Conservation (phyloP, 1,140 invertebrate genomes). For the Dendrolimus kikuchii region DNA sequence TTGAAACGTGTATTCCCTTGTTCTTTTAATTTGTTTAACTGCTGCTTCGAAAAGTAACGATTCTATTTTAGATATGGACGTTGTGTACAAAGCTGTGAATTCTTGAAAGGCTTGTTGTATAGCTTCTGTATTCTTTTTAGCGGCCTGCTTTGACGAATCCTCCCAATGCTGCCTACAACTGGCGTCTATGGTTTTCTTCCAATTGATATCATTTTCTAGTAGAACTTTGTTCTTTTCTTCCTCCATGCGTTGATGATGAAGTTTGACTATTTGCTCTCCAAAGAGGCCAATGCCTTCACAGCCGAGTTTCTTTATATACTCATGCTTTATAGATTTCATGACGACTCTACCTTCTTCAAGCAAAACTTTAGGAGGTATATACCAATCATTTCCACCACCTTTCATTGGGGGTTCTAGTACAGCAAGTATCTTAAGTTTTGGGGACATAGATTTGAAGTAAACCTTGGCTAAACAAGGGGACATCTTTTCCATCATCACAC, state of each 20-base stretch:
- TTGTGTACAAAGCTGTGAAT: slow-evolving; percentile 37
- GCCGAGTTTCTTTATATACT: slow-evolving; percentile 34
- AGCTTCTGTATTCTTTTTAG: slow-evolving; percentile 33
- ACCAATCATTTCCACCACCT: slow-evolving; percentile 54
- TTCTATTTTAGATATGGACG: slow-evolving; percentile 44
- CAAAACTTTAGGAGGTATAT: slow-evolving; percentile 38
- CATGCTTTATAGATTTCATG: slow-evolving; percentile 38
- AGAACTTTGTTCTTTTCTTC: slow-evolving; percentile 32
- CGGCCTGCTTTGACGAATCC: slow-evolving; percentile 24
- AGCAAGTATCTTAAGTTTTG: slow-evolving; percentile 44
- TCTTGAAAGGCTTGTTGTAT: slow-evolving; percentile 43
- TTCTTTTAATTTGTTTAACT: slow-evolving; percentile 31
- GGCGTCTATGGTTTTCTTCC: slow-evolving; percentile 31
- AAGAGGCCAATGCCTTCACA: slow-evolving; percentile 36
- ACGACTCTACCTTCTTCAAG: slow-evolving; percentile 37
- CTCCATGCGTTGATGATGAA: slow-evolving; percentile 31
- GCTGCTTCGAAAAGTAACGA: slow-evolving; percentile 33
- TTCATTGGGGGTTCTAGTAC: slow-evolving; percentile 50
- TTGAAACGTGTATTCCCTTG: slow-evolving; percentile 25
- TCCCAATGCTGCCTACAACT: slow-evolving; percentile 27
- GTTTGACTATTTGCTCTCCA: slow-evolving; percentile 28
- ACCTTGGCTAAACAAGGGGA: slow-evolving; percentile 36
- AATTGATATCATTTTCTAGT: slow-evolving; percentile 32
- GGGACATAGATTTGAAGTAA: slow-evolving; percentile 54
- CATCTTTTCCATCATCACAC: slow-evolving; percentile 49